Evolutionary conservation across 2,113 vertebrate genomes (phyloP), one percentile per base, ranked within the genome.

Genomic region (Oncorhynchus gorbuscha): DNA sequence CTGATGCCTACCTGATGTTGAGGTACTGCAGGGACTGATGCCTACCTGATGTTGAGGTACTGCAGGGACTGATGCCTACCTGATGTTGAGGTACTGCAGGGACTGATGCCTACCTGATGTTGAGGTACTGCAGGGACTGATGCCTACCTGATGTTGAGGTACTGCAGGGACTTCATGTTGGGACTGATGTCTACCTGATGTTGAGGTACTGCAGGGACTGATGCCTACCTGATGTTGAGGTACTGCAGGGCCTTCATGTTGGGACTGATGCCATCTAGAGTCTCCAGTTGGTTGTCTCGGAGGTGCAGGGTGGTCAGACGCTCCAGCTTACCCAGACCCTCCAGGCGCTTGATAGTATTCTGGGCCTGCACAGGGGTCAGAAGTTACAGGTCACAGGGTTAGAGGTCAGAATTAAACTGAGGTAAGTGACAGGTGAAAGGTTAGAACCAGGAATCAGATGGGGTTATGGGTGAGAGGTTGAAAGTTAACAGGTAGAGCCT

Each of bases 171-270:
- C 84, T 94, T n/a, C n/a, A n/a, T n/a, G n/a, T 82, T 91, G 3
- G 81, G 55, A 16, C 84, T 94, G 80, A 99, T 95, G 75, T 96
- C 97, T 24, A 24, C 24, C 24, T 24, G 24, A 24, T 24, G 24
- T 24, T 26, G 26, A 26, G 26, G 26, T 26, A 26, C 26, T 75
- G 32, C 59, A 35, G 30, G 14, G 13, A 1, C 8, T 7, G 59
- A 5, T 4, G 20, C 7, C 18, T 85, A 93, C 91, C 93, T 93
- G 81, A 92, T 72, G 72, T 99, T 99, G 69, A 99, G 92, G 87
- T 98, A 98, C 76, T 95, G 94, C 62, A 99, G 90, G 66, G 92
- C 91, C 74, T 92, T 95, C 97, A 99, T 94, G 61, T 82, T 91
- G 3, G 81, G 55, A 16, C 84, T 94, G 80, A 99, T 95, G 74